Conservation (phyloP, 2,888 invertebrate genomes). For the Callinectes sapidus region DNA sequence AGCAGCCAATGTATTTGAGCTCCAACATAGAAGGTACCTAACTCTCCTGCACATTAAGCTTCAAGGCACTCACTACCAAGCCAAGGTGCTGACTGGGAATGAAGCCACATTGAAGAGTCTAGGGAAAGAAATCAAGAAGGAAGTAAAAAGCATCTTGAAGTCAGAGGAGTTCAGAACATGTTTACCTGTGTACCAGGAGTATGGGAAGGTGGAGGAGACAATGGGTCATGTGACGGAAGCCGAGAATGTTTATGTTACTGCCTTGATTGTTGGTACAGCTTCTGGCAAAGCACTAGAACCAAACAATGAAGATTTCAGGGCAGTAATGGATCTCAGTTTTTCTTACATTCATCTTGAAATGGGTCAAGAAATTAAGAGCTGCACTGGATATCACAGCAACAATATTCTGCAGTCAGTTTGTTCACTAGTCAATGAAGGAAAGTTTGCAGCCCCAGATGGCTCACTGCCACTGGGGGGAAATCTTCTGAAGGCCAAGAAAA, state of each 20-base stretch:
- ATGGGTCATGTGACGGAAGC: conserved; percentile 61
- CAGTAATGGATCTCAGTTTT: conserved; percentile 39
- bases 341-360: conserved; percentile 51
- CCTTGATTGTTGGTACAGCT: conserved; percentile 50
- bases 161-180: conserved; percentile 61
- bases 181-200: conserved; percentile 62
- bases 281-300: conserved; percentile 51
- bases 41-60: conserved; percentile 53
- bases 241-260: conserved; percentile 59
- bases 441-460: conserved; percentile 48
- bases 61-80: conserved; percentile 37
- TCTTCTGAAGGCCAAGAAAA: conserved; percentile 58
- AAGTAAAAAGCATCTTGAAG: conserved; percentile 63
- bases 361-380: conserved; percentile 36
- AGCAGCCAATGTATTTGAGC: conserved; percentile 44
- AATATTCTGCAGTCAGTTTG: conserved; percentile 54
- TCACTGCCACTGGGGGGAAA: conserved; percentile 43
- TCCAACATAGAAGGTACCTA: conserved; percentile 21
- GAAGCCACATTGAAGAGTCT: conserved; percentile 29
- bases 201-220: conserved; percentile 68
- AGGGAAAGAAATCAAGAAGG: conserved; percentile 63
- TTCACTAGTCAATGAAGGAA: conserved; percentile 50
- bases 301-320: conserved; percentile 32
- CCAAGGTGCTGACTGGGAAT: conserved; percentile 30
- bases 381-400: conserved; percentile 42